A percentile compares a stretch with the other conserved stretches of the same genome.
Evolutionary conservation across 2,797 vertebrate genomes (phyloP).

Genomic region (Poecilia wingei): DNA sequence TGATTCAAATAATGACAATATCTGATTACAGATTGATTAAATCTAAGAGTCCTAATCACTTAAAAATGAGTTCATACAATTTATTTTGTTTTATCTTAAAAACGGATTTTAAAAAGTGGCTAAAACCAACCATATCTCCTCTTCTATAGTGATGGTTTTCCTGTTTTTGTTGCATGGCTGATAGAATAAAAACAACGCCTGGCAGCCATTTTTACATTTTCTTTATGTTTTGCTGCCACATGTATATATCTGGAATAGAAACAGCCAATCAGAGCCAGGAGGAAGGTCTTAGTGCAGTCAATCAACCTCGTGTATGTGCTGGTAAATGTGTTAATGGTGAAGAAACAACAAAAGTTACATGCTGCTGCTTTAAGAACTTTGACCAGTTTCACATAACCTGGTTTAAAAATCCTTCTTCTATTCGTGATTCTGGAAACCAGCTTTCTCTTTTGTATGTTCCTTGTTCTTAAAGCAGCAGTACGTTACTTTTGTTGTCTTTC

Average conservation of each 20-base stretch:
- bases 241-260: no score
- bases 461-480: not conserved
- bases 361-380: no score
- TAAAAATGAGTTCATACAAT: not conserved
- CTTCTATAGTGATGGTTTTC: not conserved
- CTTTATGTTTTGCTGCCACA: no score
- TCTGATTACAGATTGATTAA: not conserved
- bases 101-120: not conserved
- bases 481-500: not conserved
- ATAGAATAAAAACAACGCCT: not conserved
- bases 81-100: not conserved
- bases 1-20: not conserved
- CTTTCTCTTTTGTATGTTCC: not conserved
- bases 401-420: not conserved
- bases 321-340: no score
- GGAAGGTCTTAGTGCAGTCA: no score
- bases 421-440: not conserved
- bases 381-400: not conserved
- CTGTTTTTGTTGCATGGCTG: not conserved
- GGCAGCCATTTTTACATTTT: not conserved
- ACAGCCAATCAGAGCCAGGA: no score
- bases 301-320: no score
- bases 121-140: not conserved
- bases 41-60: not conserved
- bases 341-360: no score